phyloP scores from a whole-genome alignment of 2,797 vertebrate genomes.

The Channallabes apus region DNA sequence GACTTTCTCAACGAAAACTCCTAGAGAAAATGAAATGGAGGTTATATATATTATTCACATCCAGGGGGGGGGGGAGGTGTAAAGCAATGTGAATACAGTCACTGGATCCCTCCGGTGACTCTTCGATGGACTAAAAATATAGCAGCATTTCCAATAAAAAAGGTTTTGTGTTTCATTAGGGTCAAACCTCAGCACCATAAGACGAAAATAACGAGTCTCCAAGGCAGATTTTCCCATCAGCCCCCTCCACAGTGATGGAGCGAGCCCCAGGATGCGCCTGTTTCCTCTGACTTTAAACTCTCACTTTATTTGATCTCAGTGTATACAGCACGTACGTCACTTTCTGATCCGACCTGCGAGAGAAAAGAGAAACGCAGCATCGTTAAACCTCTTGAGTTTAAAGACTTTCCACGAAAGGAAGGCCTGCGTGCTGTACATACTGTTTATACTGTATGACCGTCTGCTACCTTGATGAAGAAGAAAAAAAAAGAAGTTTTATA shows the following conservation, averaged over 20 bases:
- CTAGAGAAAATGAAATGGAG: constrained; percentile 1
- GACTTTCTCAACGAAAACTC: neutral
- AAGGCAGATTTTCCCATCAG: constrained; percentile 18
- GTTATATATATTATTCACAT: neutral
- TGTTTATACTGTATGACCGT: neutral
- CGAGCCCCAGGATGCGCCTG: neutral
- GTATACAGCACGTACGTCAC: neutral
- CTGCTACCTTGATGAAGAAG: neutral
- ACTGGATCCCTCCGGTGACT: neutral
- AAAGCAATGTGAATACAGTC: neutral
- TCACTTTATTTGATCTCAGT: neutral
- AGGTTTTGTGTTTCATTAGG: constrained; percentile 6
- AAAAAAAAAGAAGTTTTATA: neutral
- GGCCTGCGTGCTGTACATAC: neutral
- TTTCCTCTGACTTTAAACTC: constrained; percentile 18
- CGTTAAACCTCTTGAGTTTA: neutral
- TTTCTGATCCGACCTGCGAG: neutral
- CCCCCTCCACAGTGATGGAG: neutral
- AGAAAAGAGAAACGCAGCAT: neutral
- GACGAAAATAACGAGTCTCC: constrained; percentile 34
- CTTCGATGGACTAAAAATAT: constrained; percentile 12
- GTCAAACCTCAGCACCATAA: constrained; percentile 3
- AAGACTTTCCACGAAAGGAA: neutral
- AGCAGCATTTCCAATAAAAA: constrained; percentile 20
- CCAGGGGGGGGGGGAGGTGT: constrained; percentile 15